Base-by-base conservation (phyloP, 2,888 invertebrate species). In the Oxytorus armatus region DNA sequence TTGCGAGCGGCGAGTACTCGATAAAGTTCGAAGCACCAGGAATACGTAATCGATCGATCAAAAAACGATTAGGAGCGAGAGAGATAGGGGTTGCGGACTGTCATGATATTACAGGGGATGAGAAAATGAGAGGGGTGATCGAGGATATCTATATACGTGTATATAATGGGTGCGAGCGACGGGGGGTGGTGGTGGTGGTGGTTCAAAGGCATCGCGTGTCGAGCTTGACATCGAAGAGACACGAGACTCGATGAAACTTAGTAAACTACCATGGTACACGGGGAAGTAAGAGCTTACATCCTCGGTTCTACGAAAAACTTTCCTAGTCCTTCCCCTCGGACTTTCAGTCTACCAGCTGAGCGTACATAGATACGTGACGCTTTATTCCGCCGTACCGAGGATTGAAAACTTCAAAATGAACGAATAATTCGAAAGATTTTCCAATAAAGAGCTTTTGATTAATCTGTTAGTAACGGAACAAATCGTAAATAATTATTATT, bases 11-110 rank as follows among this genome's bases (percentile, higher is more conserved):
- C 65, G 51, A 59, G 51, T 33, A 77, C 74, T 77, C 68, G 69
- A 77, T 70, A 77, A 77, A 81, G 77, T 69, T 81, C 21, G 51
- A 29, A 55, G 59, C 74, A 57, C 33, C 14, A 74, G 74, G 74
- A 77, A 77, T 81, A 81, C 74, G 63, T 77, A 77, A 81, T 81
- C 80, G 77, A 81, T 81, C 80, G 57, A 74, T 81, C 80, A 81
- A 81, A 77, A 69, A 81, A 77, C 80, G 80, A 81, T 81, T 81
- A 77, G 69, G 66, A 68, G 51, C 39, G 18, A 23, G 29, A 36
- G 42, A 10, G 39, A 33, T 18, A n/a, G 14, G 29, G 36, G 42
- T n/a, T 7, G 61, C 14, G 44, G 55, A 11, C 33, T 49, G 53
- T 63, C 59, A 39, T 18, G 36, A 18, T 18, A 11, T 29, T 29